Conservation (phyloP, 53 echinoderm and acorn worm genomes). For the Mesocentrotus franciscanus region DNA sequence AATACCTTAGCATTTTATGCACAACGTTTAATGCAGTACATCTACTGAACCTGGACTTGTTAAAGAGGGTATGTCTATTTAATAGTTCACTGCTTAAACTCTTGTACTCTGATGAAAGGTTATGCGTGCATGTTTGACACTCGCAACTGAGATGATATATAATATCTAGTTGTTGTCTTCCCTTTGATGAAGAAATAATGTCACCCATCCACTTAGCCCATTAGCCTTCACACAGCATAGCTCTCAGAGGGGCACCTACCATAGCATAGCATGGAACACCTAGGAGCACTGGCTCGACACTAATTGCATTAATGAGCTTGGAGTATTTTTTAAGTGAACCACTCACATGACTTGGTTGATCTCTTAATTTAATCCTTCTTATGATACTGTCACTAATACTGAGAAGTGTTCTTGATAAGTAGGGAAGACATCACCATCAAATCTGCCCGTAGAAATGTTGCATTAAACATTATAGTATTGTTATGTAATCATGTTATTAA, state of each 20-base stretch:
- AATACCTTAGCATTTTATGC: too few relatives aligned
- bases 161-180: not conserved
- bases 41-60: not conserved
- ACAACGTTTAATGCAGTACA: too few relatives aligned
- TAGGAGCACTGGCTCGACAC: not conserved
- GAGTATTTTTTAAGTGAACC: not conserved
- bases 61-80: not conserved
- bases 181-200: slow-evolving; percentile 15
- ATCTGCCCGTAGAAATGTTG: too few relatives aligned
- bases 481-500: too few relatives aligned
- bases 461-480: too few relatives aligned
- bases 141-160: not conserved
- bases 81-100: not conserved
- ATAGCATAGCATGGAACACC: not conserved
- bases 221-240: not conserved
- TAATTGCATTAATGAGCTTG: not conserved
- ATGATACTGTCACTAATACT: not conserved
- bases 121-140: not conserved
- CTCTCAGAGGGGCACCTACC: not conserved
- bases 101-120: not conserved
- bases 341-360: not conserved
- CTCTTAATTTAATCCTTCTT: not conserved
- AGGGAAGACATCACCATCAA: not conserved
- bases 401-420: not conserved
- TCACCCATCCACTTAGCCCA: not conserved